Base-by-base conservation (phyloP, 2,113 vertebrate species). In the Eulacestoma nigropectus region DNA sequence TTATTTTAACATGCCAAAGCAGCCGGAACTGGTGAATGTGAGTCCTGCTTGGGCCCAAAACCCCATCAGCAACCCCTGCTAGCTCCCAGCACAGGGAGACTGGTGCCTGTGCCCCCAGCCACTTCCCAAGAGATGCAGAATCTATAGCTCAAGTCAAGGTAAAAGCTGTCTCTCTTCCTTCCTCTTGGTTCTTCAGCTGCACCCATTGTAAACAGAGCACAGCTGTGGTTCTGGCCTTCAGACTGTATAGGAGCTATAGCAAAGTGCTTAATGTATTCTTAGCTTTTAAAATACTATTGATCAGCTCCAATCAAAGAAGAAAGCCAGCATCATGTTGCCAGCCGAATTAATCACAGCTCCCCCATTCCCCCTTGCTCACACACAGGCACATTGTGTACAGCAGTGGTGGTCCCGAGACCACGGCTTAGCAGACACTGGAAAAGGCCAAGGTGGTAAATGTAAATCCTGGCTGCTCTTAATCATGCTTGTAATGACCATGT, bases 401-500 rank as follows among this genome's bases (percentile, higher is more conserved):
- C 87, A 59, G 42, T 60, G 93, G 90, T 95, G 95, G 90, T 93
- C 95, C 79, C 0, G 0, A 84, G 93, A 80, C 76, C 95, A 88
- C 30, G 56, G 86, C 42, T 92, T 20, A 70, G 93, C 89, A 91
- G 91, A 73, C 84, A 63, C 73, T 95, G 83, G 30, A 63, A 93
- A 90, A 96, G 95, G 93, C 90, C 91, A 95, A 84, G 93, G 94
- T 93, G 94, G 86, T 59, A 75, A 92, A 96, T 95, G 94, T 81
- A 95, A 97, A 97, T 95, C 91, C 91, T 96, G 95, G 64, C 91
- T 96, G 89, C 95, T 96, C 91, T 95, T 95, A 90, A 96, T 95
- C 95, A 87, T 63, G 89, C 70, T 73, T 3, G 0, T 89, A 96
- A 93, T 89, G 96, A 89, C 89, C 84, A 6, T 68, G 59, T 95